A percentile compares a stretch with the other conserved stretches of the same genome.
phyloP scores from a whole-genome alignment of 2,797 vertebrate genomes.

The Cygnus olor region DNA sequence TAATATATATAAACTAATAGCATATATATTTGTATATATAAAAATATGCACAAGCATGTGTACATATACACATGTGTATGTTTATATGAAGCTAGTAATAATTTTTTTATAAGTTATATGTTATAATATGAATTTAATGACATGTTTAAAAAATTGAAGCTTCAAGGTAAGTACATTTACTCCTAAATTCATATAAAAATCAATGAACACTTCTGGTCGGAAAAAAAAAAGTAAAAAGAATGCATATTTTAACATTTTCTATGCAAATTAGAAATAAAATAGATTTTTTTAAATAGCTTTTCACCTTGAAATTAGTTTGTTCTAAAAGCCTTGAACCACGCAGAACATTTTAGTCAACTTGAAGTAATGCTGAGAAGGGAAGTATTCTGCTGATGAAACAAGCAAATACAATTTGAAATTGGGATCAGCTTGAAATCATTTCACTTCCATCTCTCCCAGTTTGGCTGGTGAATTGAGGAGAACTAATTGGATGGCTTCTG shows the following conservation, averaged over 20 bases:
- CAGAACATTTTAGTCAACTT: background rate
- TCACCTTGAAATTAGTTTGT: background rate
- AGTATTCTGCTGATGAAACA: slow-evolving; percentile 1
- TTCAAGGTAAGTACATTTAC: background rate
- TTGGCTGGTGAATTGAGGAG: background rate
- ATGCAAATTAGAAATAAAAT: background rate
- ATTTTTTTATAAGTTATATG: background rate
- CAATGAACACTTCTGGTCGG: background rate
- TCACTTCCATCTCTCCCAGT: background rate
- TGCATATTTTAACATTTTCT: background rate
- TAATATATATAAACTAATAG: background rate
- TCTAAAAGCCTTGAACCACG: background rate
- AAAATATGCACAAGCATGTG: background rate
- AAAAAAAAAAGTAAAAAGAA: background rate
- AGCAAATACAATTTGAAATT: background rate
- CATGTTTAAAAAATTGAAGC: background rate
- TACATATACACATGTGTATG: background rate
- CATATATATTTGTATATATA: too few species aligned
- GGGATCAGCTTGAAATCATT: background rate
- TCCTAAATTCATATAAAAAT: background rate
- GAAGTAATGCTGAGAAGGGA: background rate
- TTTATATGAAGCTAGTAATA: background rate
- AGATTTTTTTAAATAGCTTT: background rate
- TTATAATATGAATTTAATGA: background rate
- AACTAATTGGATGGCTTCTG: background rate